Evolutionary conservation across 2,888 invertebrate species (phyloP).

Genomic region (Stenurella melanura): DNA sequence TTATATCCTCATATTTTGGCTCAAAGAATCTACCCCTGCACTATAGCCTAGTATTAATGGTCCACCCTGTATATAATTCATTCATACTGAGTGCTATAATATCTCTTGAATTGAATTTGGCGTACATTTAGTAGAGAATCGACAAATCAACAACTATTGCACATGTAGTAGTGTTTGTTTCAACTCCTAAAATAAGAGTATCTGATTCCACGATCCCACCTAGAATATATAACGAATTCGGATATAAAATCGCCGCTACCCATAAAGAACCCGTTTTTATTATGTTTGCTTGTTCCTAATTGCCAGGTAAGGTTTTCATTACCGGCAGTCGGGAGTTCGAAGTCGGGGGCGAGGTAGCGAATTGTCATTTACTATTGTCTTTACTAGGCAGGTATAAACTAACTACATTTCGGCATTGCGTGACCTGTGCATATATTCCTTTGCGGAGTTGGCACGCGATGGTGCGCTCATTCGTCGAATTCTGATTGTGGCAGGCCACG

Average conservation of each 20-base stretch:
- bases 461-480: slow-evolving; percentile 68
- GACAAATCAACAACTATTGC: background rate
- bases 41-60: no score
- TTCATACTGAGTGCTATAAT: no score
- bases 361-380: slow-evolving; percentile 43
- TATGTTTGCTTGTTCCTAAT: slow-evolving; percentile 14
- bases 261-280: slow-evolving; percentile 15
- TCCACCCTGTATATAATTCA: no score
- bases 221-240: background rate
- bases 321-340: slow-evolving; percentile 17
- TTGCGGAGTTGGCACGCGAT: slow-evolving; percentile 67
- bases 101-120: no score
- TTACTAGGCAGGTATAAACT: slow-evolving; percentile 56
- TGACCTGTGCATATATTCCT: slow-evolving; percentile 69
- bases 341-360: slow-evolving; percentile 40
- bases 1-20: no score
- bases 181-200: background rate
- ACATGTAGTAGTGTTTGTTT: background rate
- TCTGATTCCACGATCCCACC: background rate
- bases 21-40: no score
- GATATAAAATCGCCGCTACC: background rate
- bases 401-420: slow-evolving; percentile 70
- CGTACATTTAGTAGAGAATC: no score
- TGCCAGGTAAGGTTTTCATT: slow-evolving; percentile 25
- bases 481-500: slow-evolving; percentile 65